These are phyloP conservation scores for Sarcophilus harrisii DNA, from an alignment of 2,797 vertebrate species.

Conservation along the genomic window DNA sequence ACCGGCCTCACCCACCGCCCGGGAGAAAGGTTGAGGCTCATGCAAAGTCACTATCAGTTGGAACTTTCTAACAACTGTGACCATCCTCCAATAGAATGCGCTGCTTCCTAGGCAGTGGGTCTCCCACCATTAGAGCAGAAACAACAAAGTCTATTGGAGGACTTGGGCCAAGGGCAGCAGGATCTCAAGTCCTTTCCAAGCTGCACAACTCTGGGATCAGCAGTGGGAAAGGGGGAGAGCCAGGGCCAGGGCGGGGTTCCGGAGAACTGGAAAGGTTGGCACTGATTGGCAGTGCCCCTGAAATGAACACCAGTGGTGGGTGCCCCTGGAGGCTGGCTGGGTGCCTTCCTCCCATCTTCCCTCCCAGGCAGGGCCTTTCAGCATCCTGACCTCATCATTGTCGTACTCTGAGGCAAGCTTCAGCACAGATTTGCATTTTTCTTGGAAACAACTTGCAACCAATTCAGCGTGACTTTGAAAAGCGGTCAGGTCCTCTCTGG, in stretches of 20 bases:
- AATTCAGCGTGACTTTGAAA: constrained; percentile 86
- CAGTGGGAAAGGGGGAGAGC: background rate
- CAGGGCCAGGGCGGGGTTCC: background rate
- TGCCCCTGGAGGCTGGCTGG: background rate
- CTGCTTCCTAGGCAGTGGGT: background rate
- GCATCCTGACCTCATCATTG: constrained; percentile 88
- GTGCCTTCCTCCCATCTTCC: background rate
- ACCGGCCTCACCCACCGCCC: no score
- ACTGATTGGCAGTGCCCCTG: background rate
- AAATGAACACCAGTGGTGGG: no score
- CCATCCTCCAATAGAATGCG: background rate
- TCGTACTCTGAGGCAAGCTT: constrained; percentile 85
- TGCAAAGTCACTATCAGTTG: background rate
- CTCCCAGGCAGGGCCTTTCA: background rate
- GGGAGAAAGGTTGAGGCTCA: no score
- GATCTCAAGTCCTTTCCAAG: background rate
- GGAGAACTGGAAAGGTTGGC: background rate
- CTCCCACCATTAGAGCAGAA: background rate
- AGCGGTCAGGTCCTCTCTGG: constrained; percentile 80
- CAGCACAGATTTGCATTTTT: constrained; percentile 89
- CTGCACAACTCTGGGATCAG: background rate
- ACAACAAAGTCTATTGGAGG: background rate
- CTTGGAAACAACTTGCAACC: constrained; percentile 89
- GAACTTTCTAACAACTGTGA: background rate
- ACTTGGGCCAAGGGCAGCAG: background rate